These are phyloP conservation scores for Anas platyrhynchos DNA, from an alignment of 2,113 vertebrate species.

Conservation along the genomic window DNA sequence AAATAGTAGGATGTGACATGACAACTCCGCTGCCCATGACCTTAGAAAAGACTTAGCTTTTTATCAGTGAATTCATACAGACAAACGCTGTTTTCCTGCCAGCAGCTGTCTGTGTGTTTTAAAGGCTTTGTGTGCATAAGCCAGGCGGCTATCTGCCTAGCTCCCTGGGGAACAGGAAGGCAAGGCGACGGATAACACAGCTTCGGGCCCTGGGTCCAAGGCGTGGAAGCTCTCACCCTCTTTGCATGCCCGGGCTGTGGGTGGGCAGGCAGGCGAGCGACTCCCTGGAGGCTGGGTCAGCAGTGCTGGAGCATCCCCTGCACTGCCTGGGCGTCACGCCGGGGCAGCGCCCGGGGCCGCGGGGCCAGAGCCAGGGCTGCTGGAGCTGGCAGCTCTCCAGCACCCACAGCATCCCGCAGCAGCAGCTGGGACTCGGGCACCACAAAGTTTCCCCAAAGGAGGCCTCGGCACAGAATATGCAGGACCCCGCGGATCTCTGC, in stretches of 20 bases:
- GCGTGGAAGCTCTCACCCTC: rapidly evolving
- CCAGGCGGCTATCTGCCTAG: neutral
- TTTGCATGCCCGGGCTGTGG: neutral
- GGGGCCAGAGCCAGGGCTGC: no score
- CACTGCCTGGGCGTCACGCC: no score
- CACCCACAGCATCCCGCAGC: rapidly evolving
- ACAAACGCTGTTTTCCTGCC: neutral
- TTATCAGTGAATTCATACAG: neutral
- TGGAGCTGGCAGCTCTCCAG: neutral
- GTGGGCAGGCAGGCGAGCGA: no score
- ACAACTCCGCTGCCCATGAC: neutral
- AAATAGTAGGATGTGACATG: conserved; percentile 10
- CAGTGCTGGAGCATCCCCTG: no score
- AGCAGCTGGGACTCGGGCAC: neutral
- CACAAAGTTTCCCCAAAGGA: no score
- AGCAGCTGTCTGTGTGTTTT: neutral
- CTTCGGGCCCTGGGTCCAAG: rapidly evolving
- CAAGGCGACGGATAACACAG: neutral
- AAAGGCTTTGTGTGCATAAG: rapidly evolving
- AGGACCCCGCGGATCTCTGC: rapidly evolving
- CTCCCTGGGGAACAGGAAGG: neutral
- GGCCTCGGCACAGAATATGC: rapidly evolving
- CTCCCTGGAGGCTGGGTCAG: no score
- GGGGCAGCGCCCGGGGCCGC: no score
- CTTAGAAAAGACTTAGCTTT: neutral